Base-by-base conservation (phyloP, 2,113 vertebrate species). In the Taurulus bubalis region DNA sequence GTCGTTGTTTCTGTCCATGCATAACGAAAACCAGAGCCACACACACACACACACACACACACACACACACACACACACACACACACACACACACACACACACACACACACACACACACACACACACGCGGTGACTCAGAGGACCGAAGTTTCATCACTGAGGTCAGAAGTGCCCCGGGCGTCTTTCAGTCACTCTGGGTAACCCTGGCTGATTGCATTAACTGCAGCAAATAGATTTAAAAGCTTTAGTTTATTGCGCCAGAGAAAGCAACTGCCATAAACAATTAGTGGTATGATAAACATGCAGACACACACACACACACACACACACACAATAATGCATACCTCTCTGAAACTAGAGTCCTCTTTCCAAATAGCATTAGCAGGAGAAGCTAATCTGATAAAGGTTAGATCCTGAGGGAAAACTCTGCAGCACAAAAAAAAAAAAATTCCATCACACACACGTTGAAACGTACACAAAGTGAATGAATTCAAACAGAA, bases 181-280 rank as follows among this genome's bases (percentile, higher is more conserved):
- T 65, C 69, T 75, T 47, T 79, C 77, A 60, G 71, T 82, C 72
- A 69, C 78, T 83, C 76, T 68, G 72, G 65, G 59, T 82, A 63
- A 79, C 74, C 71, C 59, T 18, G 78, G 59, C 64, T 90, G 77
- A 93, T 89, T 84, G 75, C 68, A 89, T 93, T 91, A 91, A 80
- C 80, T 66, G 65, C 74, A 69, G 81, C 82, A 86, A 91, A 91
- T 73, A 55, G 83, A 86, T 90, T 90, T 91, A 80, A 92, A 90
- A 89, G 85, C 77, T 88, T 84, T 66, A 84, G 75, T 86, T 91
- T 90, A 91, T 87, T 80, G 83, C 51, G 64, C 72, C 85, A 87
- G 84, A 89, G 89, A 88, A 85, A 87, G 70, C 75, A 86, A 75
- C 88, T 90, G 88, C 85, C 89, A 90, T 62, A 75, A 85, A 83